A percentile compares a stretch with the other conserved stretches of the same genome.
Evolutionary conservation across 2,797 vertebrate genomes (phyloP).

Genomic region (Onychomys leucogaster): DNA sequence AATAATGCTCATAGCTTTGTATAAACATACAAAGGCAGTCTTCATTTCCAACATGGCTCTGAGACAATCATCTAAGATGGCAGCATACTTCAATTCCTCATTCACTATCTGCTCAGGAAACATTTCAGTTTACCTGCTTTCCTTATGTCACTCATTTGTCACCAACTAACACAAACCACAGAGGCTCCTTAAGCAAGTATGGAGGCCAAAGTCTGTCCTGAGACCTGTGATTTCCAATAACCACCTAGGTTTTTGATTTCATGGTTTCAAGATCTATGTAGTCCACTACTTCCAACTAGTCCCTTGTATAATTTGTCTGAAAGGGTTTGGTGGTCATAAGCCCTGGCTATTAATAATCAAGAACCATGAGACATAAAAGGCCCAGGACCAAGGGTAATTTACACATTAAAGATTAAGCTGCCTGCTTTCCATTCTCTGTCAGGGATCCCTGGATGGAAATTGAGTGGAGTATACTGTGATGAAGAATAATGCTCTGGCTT

Average conservation of each 20-base stretch:
- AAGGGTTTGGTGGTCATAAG: not conserved
- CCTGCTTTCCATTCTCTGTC: not conserved
- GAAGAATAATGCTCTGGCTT: slow-evolving; percentile 55
- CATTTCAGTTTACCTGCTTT: slow-evolving; percentile 51
- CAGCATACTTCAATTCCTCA: not conserved
- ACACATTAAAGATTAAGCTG: slow-evolving; percentile 61
- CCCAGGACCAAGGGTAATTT: slow-evolving; percentile 53
- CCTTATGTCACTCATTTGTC: slow-evolving; percentile 34
- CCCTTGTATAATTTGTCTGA: not conserved
- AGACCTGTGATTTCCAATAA: not conserved
- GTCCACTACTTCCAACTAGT: not conserved
- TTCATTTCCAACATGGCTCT: slow-evolving; percentile 55
- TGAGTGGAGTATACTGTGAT: slow-evolving; percentile 49
- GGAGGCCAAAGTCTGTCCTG: not conserved
- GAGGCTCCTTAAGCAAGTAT: not conserved
- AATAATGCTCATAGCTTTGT: slow-evolving; percentile 55
- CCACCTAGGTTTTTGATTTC: not conserved
- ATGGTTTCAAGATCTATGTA: not conserved
- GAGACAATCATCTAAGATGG: slow-evolving; percentile 43
- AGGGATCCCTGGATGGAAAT: slow-evolving; percentile 56
- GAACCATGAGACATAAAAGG: not conserved
- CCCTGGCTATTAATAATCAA: slow-evolving; percentile 9
- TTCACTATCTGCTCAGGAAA: slow-evolving; percentile 47
- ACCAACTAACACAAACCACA: slow-evolving; percentile 19
- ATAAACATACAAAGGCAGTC: slow-evolving; percentile 36